phyloP scores from a whole-genome alignment of 2,888 invertebrate species.

The Pantelozetes paolii region DNA sequence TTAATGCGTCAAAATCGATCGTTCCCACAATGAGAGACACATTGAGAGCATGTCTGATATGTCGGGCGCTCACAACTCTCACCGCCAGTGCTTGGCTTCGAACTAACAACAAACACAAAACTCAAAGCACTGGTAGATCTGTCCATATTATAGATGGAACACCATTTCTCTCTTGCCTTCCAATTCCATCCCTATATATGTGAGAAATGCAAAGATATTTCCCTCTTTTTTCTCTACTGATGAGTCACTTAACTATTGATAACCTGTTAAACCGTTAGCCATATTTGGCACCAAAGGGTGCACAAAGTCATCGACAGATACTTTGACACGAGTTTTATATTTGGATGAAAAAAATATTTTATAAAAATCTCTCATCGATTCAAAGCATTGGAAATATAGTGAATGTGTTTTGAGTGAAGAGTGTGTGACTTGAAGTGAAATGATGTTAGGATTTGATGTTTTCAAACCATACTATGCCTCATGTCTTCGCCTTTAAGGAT shows the following conservation, averaged over 20 bases:
- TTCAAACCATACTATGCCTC: not conserved
- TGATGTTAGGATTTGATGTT: constrained; percentile 8
- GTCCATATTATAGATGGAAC: constrained; percentile 35
- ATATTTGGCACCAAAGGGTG: constrained; percentile 1
- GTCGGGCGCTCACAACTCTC: constrained; percentile 11
- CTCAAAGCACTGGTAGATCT: constrained; percentile 12
- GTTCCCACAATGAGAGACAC: constrained; percentile 21
- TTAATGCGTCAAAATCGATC: constrained; percentile 41
- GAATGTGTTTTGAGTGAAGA: not conserved
- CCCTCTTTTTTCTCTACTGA: not conserved
- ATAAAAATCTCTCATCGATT: constrained; percentile 3
- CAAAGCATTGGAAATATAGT: not conserved
- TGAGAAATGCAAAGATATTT: constrained; percentile 21
- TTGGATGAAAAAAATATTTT: constrained; percentile 5
- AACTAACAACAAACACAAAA: constrained; percentile 28
- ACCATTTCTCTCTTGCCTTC: constrained; percentile 37
- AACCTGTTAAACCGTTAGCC: constrained; percentile 22
- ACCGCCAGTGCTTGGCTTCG: constrained; percentile 21
- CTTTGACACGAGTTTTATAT: constrained; percentile 4
- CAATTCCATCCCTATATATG: constrained; percentile 30
- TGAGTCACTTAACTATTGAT: constrained; percentile 11
- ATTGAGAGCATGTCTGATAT: constrained; percentile 35
- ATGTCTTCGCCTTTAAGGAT: constrained; percentile 25
- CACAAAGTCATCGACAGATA: not conserved
- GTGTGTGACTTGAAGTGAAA: not conserved